Percentiles rank a stretch among this genome's conserved stretches.
These are phyloP conservation scores for Callipepla squamata DNA, from an alignment of 2,113 vertebrate genomes.

Conservation along the genomic window DNA sequence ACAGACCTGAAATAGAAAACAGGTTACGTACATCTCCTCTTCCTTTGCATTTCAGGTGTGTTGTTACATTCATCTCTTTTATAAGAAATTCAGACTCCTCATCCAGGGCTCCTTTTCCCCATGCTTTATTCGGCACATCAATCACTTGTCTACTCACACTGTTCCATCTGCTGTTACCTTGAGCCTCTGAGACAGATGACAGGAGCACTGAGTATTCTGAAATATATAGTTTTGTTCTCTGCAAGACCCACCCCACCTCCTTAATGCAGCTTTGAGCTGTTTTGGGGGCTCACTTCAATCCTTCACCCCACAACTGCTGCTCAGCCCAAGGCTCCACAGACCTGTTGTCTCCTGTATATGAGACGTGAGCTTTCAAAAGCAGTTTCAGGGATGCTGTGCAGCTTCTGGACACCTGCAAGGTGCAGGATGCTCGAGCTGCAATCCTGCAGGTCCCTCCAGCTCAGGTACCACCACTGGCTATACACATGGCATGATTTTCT, in stretches of 20 bases:
- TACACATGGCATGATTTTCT: accelerated
- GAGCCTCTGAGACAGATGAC: not conserved
- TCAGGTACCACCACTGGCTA: not conserved
- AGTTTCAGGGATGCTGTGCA: not conserved
- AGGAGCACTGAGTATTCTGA: not conserved
- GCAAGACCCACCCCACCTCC: accelerated
- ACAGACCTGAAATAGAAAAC: not conserved
- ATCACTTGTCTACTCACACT: not conserved
- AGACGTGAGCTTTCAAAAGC: not conserved
- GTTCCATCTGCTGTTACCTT: not conserved
- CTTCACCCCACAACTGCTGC: accelerated
- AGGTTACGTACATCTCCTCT: too few species aligned
- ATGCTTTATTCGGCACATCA: not conserved
- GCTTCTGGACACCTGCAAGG: not conserved
- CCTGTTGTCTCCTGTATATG: not conserved
- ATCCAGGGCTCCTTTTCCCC: not conserved
- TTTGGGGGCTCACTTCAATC: not conserved
- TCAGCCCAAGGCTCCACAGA: not conserved
- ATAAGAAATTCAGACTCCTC: not conserved
- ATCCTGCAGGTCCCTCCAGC: not conserved
- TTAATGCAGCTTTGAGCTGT: not conserved
- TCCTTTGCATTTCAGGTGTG: not conserved
- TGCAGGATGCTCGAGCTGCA: not conserved
- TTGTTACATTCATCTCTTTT: not conserved
- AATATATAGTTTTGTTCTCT: accelerated